Evolutionary conservation across 2,113 vertebrate genomes (phyloP), one percentile per base, ranked within the genome.

Genomic region (Eidolon helvum): DNA sequence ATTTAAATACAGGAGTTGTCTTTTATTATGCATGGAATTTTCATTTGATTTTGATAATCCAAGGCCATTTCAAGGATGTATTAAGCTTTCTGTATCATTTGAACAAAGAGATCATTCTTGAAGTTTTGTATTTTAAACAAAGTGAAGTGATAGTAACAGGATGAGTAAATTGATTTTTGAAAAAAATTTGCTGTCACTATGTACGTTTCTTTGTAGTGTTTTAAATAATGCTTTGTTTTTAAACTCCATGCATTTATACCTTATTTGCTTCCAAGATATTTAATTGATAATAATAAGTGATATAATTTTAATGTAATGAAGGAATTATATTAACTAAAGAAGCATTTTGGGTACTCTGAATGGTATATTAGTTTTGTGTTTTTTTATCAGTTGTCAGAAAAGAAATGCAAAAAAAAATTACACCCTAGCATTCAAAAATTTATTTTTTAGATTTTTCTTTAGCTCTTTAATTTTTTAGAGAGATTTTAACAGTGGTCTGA

Each of bases 91-190:
- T 94, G 10, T 24, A 85, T 72, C 93, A 80, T 59, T 77, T 68
- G 22, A 94, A 75, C 14, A 96, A 97, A 86, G 16, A 75, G 35
- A 80, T 57, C 38, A 5, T 61, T 84, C 95, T 26, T 74, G 11
- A 97, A 72, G 33, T 87, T 96, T 53, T 95, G 65, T 69, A 92
- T 96, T 93, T 97, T 68, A 95, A 87, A 14, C 88, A 63, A 94
- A 38, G 19, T 59, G 21, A 97, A 87, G 40, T 80, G 89, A 96
- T 72, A 96, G 53, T 97, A 40, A 38, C 72, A 55, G 4, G 82
- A 96, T 92, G 66, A 66, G 59, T 91, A 38, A 94, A 85, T 95
- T 96, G 66, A 87, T 45, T 94, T 91, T 82, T 96, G 48, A 79
- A 33, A 93, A 83, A 86, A n/a, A 95, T 43, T 5, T 89, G 16